These are phyloP conservation scores for Caradrina clavipalpis DNA, from an alignment of 2,888 invertebrate genomes.

Conservation along the genomic window DNA sequence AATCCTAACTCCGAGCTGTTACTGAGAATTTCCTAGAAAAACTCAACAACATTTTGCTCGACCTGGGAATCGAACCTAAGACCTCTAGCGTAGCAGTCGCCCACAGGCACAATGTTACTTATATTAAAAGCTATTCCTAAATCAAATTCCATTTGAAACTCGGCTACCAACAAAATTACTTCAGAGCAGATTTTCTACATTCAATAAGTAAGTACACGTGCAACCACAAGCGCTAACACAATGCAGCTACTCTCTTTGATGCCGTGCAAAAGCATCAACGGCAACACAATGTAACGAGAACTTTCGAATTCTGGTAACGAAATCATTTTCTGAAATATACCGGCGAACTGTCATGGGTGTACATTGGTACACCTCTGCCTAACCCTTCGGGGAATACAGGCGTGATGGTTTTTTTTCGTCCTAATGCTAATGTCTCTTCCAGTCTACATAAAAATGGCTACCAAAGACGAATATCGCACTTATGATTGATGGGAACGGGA, in stretches of 20 bases:
- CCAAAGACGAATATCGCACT: slow-evolving; percentile 35
- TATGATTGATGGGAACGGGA: slow-evolving; percentile 58
- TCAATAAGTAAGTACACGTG: background rate
- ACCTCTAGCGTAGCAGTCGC: too few species aligned
- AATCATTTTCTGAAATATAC: slow-evolving; percentile 1
- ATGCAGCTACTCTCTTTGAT: slow-evolving; percentile 22
- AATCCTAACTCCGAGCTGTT: too few species aligned
- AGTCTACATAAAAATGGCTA: background rate
- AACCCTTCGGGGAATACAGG: too few species aligned
- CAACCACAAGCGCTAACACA: slow-evolving; percentile 7
- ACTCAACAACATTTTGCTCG: too few species aligned
- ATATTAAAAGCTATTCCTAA: too few species aligned
- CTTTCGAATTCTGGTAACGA: background rate
- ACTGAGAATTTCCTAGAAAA: too few species aligned
- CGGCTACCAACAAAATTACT: background rate
- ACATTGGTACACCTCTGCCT: too few species aligned
- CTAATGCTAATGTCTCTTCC: slow-evolving; percentile 20
- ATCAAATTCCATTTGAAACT: background rate
- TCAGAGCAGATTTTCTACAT: background rate
- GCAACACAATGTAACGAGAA: slow-evolving; percentile 15
- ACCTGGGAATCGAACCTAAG: too few species aligned
- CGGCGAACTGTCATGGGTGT: too few species aligned
- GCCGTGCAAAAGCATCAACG: background rate
- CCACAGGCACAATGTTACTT: too few species aligned
- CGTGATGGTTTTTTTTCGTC: too few species aligned